A percentile compares a stretch with the other conserved stretches of the same genome.
Conservation (phyloP, 2,888 invertebrate species). For the Zele albiditarsus region DNA sequence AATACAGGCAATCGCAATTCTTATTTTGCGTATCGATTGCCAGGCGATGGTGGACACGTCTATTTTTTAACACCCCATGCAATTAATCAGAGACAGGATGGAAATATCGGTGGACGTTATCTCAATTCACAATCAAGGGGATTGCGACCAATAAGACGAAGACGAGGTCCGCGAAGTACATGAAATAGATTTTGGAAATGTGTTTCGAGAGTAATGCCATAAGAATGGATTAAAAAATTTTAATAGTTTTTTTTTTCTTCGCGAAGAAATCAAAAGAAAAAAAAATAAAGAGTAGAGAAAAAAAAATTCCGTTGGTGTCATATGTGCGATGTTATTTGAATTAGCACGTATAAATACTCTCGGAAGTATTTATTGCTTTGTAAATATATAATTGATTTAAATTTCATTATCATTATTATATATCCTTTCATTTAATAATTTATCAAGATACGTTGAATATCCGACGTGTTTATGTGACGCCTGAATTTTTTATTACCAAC, state of each 20-base stretch:
- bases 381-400: slow-evolving; percentile 62
- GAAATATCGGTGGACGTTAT: slow-evolving; percentile 55
- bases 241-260: not conserved
- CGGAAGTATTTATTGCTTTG: slow-evolving; percentile 67
- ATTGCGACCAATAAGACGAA: slow-evolving; percentile 60
- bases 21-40: slow-evolving; percentile 82
- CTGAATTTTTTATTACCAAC: slow-evolving; percentile 56
- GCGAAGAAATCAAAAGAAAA: not conserved
- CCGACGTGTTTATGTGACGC: slow-evolving; percentile 31
- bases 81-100: slow-evolving; percentile 67
- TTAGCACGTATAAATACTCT: slow-evolving; percentile 47
- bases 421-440: slow-evolving; percentile 15
- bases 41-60: slow-evolving; percentile 85
- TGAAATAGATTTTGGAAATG: slow-evolving; percentile 44
- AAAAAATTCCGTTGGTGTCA: slow-evolving; percentile 50
- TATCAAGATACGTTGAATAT: not conserved
- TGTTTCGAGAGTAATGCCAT: slow-evolving; percentile 55
- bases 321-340: slow-evolving; percentile 52
- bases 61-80: slow-evolving; percentile 85
- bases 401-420: slow-evolving; percentile 48
- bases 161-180: slow-evolving; percentile 58
- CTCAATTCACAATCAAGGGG: slow-evolving; percentile 59
- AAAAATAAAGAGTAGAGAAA: not conserved
- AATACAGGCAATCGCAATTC: slow-evolving; percentile 72
- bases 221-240: slow-evolving; percentile 36